phyloP scores from a whole-genome alignment of 2,797 vertebrate genomes.

The Lagocephalus sceleratus region DNA sequence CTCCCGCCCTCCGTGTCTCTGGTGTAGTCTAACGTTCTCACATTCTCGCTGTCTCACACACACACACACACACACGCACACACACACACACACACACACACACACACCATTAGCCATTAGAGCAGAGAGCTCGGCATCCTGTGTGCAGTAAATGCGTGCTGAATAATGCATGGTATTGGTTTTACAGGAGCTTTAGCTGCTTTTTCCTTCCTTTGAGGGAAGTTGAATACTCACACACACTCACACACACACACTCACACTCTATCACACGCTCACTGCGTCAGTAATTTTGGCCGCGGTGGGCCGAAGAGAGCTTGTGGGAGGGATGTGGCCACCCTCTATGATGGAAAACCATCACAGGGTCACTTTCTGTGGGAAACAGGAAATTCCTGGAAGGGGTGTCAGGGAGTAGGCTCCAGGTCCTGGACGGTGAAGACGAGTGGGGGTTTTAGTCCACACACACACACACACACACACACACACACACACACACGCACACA shows the following conservation, averaged over 20 bases:
- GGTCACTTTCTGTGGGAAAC: too few species aligned
- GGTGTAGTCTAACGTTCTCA: slow-evolving; percentile 26
- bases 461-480: too few species aligned
- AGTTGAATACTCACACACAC: slow-evolving; percentile 1
- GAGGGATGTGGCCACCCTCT: slow-evolving; percentile 37
- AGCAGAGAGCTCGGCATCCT: slow-evolving; percentile 51
- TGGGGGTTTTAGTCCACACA: too few species aligned
- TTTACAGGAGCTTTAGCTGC: slow-evolving; percentile 15
- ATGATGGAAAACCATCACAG: slow-evolving; percentile 19
- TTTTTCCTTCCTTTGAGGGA: slow-evolving; percentile 10
- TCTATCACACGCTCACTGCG: too few species aligned
- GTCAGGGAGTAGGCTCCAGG: too few species aligned
- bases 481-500: too few species aligned
- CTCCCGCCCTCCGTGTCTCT: slow-evolving; percentile 26
- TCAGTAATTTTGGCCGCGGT: too few species aligned
- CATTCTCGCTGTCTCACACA: slow-evolving; percentile 13
- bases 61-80: slow-evolving; percentile 17
- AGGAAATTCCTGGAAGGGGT: too few species aligned
- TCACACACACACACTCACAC: too few species aligned
- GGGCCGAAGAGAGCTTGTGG: not conserved
- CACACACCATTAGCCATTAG: slow-evolving; percentile 71
- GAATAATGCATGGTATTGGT: slow-evolving; percentile 70
- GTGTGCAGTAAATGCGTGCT: slow-evolving; percentile 64
- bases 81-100: slow-evolving; percentile 12
- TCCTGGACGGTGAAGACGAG: too few species aligned